Evolutionary conservation across 2,888 invertebrate species (phyloP).

Genomic region (Alentia gelatinosa): DNA sequence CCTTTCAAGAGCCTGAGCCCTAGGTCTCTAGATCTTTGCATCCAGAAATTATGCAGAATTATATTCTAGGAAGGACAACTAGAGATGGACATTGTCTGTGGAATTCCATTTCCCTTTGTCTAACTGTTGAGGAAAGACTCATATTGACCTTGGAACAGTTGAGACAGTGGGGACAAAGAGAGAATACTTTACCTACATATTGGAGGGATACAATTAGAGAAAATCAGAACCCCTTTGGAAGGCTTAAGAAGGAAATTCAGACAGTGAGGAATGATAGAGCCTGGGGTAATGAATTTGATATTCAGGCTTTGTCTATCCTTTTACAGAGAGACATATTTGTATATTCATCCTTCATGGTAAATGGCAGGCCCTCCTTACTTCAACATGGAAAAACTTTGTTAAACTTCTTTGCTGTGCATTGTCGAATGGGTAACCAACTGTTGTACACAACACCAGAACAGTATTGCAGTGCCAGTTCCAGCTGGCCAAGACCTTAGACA

Average conservation of each 20-base stretch:
- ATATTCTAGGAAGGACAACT: neutral
- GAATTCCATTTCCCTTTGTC: neutral
- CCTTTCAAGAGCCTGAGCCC: neutral
- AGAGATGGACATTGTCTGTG: neutral
- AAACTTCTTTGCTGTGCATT: neutral
- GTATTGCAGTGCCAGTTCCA: neutral
- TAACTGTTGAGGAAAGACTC: neutral
- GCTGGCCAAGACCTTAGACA: neutral
- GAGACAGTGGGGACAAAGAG: neutral
- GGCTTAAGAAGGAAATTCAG: neutral
- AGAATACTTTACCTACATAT: neutral
- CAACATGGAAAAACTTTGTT: neutral
- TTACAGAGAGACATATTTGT: conserved; percentile 2
- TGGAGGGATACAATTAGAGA: neutral
- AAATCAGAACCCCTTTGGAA: neutral
- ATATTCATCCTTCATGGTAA: neutral
- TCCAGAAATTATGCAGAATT: neutral
- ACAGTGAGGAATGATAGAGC: neutral
- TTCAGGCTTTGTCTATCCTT: neutral
- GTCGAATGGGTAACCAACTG: neutral
- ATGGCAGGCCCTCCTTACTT: neutral
- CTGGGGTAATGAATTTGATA: conserved; percentile 16
- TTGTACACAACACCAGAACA: neutral
- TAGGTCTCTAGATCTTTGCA: neutral
- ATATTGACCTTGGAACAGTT: neutral